Conservation (phyloP, 2,888 invertebrate species). For the Drosophila rellima region DNA sequence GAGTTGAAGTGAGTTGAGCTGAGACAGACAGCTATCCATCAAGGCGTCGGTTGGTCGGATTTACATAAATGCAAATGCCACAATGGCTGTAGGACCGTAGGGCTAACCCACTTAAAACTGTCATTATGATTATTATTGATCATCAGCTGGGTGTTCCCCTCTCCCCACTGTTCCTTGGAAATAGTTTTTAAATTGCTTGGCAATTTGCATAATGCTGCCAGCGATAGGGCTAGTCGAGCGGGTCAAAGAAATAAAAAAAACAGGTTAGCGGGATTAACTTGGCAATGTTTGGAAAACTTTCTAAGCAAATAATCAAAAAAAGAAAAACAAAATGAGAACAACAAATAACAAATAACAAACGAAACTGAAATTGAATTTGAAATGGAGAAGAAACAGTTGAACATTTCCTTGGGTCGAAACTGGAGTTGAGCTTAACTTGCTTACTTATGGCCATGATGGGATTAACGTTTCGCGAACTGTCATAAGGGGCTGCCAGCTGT, state of each 20-base stretch:
- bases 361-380: constrained; percentile 66
- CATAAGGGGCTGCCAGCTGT: constrained; percentile 76
- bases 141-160: constrained; percentile 46
- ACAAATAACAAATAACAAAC: constrained; percentile 46
- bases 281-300: constrained; percentile 78
- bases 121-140: constrained; percentile 81
- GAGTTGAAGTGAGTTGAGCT: constrained; percentile 7
- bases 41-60: constrained; percentile 40
- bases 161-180: constrained; percentile 6
- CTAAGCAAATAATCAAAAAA: constrained; percentile 62
- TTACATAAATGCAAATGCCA: constrained; percentile 60
- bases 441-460: constrained; percentile 66
- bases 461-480: constrained; percentile 73
- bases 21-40: constrained; percentile 70
- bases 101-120: constrained; percentile 78
- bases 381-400: constrained; percentile 49
- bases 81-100: constrained; percentile 42
- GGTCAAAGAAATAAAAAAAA: constrained; percentile 40
- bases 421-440: constrained; percentile 48
- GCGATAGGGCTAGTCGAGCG: constrained; percentile 40
- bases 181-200: constrained; percentile 56
- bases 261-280: constrained; percentile 74
- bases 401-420: constrained; percentile 6
- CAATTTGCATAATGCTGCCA: constrained; percentile 64
- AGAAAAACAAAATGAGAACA: neutral